Evolutionary conservation across 2,797 vertebrate genomes (phyloP).

Genomic region (Toxotes lorentzi): DNA sequence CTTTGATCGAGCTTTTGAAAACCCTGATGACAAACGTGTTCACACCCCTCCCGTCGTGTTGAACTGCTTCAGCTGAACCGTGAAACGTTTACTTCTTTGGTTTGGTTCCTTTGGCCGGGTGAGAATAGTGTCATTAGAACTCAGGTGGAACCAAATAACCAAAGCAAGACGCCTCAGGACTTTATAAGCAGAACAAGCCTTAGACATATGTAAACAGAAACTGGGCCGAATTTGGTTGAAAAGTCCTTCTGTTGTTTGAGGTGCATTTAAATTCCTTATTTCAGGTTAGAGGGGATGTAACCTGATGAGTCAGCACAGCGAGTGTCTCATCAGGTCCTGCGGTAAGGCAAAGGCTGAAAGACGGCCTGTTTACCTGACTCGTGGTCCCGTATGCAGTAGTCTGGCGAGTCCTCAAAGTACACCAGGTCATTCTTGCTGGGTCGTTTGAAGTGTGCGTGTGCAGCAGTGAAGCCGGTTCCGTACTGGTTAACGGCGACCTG

Average conservation of each 20-base stretch:
- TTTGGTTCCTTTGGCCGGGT: conserved; percentile 14
- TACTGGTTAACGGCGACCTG: conserved; percentile 98
- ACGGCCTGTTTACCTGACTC: conserved; percentile 89
- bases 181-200: background rate
- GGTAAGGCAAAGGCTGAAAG: background rate
- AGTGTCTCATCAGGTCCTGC: background rate
- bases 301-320: background rate
- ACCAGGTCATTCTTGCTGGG: conserved; percentile 95
- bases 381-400: conserved; percentile 95
- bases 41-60: background rate
- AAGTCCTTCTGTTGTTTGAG: too few relatives aligned
- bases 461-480: conserved; percentile 92
- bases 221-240: background rate
- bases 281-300: too few relatives aligned
- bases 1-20: background rate
- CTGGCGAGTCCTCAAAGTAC: conserved; percentile 96
- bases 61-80: conserved; percentile 2
- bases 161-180: background rate
- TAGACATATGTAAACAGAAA: background rate
- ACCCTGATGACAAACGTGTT: background rate
- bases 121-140: background rate
- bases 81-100: background rate
- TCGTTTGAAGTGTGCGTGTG: conserved; percentile 90
- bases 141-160: conserved; percentile 9
- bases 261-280: background rate